phyloP scores from a whole-genome alignment of 2,888 invertebrate genomes.

The Drepana falcataria region DNA sequence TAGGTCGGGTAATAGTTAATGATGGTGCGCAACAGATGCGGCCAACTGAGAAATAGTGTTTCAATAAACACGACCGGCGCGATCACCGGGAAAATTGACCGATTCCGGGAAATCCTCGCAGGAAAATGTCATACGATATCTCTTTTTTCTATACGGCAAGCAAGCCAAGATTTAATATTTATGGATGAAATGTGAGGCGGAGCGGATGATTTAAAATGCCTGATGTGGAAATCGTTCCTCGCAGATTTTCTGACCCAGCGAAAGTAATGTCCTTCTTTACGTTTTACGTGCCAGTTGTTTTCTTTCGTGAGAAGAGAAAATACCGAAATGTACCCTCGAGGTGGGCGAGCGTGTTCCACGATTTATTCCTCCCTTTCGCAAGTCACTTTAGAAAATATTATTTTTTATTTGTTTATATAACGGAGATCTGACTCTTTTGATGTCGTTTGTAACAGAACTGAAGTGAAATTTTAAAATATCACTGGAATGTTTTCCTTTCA shows the following conservation, averaged over 20 bases:
- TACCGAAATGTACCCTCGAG: conserved; percentile 60
- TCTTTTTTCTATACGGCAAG: conserved; percentile 66
- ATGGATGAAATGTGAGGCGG: conserved; percentile 76
- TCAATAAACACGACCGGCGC: conserved; percentile 70
- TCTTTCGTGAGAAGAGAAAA: conserved; percentile 61
- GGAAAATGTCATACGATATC: conserved; percentile 69
- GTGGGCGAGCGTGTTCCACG: conserved; percentile 58
- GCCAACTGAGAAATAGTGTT: conserved; percentile 71
- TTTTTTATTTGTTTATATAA: conserved; percentile 72
- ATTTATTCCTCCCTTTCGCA: conserved; percentile 67
- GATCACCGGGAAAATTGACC: conserved; percentile 75
- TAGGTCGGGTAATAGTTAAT: conserved; percentile 32
- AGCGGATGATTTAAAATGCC: conserved; percentile 76
- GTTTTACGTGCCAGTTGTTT: conserved; percentile 74
- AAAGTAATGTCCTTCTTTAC: conserved; percentile 72
- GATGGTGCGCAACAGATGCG: conserved; percentile 44
- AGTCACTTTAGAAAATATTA: conserved; percentile 52
- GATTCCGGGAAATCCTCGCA: conserved; percentile 69
- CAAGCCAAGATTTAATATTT: conserved; percentile 75
- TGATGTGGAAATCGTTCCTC: conserved; percentile 74
- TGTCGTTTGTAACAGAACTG: conserved; percentile 60
- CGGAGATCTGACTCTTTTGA: conserved; percentile 70
- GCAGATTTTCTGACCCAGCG: conserved; percentile 76
- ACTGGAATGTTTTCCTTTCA: conserved; percentile 37
- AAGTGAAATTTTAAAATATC: conserved; percentile 48